Conservation (phyloP, 1,140 invertebrate species). For the Lasioglossum albipes region DNA sequence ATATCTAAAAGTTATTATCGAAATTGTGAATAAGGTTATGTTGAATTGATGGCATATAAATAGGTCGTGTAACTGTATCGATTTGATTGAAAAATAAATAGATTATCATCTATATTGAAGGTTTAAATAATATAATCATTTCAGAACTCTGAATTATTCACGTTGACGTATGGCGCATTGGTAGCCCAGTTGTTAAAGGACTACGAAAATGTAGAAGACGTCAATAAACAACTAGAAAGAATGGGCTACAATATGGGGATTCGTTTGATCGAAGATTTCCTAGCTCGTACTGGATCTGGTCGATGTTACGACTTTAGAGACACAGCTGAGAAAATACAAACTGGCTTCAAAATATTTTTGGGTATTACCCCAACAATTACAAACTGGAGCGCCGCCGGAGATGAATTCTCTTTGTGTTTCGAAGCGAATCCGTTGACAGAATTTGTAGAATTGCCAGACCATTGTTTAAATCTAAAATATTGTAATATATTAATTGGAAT, state of each 20-base stretch:
- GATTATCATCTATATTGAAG: no score
- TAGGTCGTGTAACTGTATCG: not conserved
- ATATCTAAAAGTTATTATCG: not conserved
- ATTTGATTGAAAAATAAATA: not conserved
- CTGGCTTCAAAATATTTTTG: slow-evolving; percentile 93
- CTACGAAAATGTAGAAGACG: slow-evolving; percentile 98
- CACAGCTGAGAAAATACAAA: slow-evolving; percentile 97
- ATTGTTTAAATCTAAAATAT: slow-evolving; percentile 92
- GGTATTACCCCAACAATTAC: slow-evolving; percentile 94
- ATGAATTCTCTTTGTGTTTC: slow-evolving; percentile 98
- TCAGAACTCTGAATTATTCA: slow-evolving; percentile 98
- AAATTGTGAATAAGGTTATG: slow-evolving; percentile 23
- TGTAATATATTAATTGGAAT: slow-evolving; percentile 97
- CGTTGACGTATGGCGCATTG: slow-evolving; percentile 97
- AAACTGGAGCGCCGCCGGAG: slow-evolving; percentile 95
- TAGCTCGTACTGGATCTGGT: slow-evolving; percentile 93
- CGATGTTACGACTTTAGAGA: slow-evolving; percentile 97
- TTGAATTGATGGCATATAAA: not conserved
- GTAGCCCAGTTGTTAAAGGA: slow-evolving; percentile 98
- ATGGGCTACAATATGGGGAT: slow-evolving; percentile 99
- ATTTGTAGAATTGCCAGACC: slow-evolving; percentile 98
- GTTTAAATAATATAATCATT: slow-evolving; percentile 69
- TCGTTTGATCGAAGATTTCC: slow-evolving; percentile 97
- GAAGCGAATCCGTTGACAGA: slow-evolving; percentile 98
- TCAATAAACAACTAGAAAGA: slow-evolving; percentile 95